Percentiles rank a stretch among this genome's conserved stretches.
These are phyloP conservation scores for Pocillopora meandrina DNA, from an alignment of 92 coral and sea anemone species.

Conservation along the genomic window DNA sequence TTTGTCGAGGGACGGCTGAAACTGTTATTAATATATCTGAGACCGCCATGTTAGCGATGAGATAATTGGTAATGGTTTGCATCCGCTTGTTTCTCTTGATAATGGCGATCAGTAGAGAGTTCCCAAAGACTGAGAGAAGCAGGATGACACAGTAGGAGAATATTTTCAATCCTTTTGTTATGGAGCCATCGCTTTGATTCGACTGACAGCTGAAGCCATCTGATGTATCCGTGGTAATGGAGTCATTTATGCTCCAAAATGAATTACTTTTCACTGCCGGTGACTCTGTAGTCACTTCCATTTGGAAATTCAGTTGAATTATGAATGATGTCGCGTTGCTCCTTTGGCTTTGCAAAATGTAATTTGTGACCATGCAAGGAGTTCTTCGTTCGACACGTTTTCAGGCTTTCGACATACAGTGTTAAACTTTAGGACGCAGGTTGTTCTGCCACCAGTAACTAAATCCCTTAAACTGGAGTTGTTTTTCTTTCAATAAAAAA, in stretches of 20 bases:
- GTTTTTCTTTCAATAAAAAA: too few species aligned
- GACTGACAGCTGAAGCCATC: background rate
- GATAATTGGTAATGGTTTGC: slow-evolving; percentile 20
- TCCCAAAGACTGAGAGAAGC: background rate
- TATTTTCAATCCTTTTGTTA: background rate
- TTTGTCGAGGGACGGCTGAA: slow-evolving; percentile 2
- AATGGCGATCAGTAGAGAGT: background rate
- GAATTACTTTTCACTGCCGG: background rate
- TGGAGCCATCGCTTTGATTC: background rate
- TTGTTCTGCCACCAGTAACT: too few species aligned
- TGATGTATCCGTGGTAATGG: background rate
- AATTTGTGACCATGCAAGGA: too few species aligned
- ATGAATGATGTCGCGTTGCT: too few species aligned
- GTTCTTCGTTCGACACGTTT: too few species aligned
- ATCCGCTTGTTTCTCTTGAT: slow-evolving; percentile 9
- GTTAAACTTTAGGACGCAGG: too few species aligned
- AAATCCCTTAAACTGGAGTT: too few species aligned
- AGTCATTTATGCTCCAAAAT: background rate
- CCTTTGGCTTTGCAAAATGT: too few species aligned
- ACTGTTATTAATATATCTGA: slow-evolving; percentile 11
- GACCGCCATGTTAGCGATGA: slow-evolving; percentile 14
- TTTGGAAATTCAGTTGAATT: background rate
- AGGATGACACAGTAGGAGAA: slow-evolving; percentile 2
- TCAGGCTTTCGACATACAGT: too few species aligned
- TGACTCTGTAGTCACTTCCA: background rate